phyloP scores from a whole-genome alignment of 2,797 vertebrate species.

The Neosilurus hyrtlii region DNA sequence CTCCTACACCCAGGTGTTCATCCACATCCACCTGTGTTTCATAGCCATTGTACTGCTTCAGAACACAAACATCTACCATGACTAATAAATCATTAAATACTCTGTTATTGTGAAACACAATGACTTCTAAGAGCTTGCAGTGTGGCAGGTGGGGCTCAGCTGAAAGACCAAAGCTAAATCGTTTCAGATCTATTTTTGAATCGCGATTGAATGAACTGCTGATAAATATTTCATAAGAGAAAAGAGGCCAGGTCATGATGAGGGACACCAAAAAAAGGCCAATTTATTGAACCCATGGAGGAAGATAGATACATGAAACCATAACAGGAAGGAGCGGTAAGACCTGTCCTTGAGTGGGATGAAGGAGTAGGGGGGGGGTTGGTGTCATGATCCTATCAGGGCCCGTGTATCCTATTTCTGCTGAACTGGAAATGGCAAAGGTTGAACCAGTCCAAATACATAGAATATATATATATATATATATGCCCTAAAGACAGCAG shows the following conservation, averaged over 20 bases:
- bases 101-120: conserved; percentile 58
- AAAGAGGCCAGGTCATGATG: conserved; percentile 55
- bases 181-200: conserved; percentile 58
- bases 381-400: conserved; percentile 55
- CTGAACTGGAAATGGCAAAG: conserved; percentile 55
- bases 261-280: conserved; percentile 52
- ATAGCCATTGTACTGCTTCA: conserved; percentile 19
- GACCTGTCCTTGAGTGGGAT: conserved; percentile 55
- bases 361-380: not conserved
- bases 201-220: conserved; percentile 60
- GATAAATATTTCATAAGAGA: conserved; percentile 61
- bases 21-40: conserved; percentile 27
- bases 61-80: conserved; percentile 24
- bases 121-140: conserved; percentile 38
- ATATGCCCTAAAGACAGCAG: conserved; percentile 32
- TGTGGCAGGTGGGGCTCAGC: conserved; percentile 44
- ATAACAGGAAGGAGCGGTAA: conserved; percentile 55
- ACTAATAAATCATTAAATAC: conserved; percentile 56
- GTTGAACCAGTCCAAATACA: conserved; percentile 50
- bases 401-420: conserved; percentile 55
- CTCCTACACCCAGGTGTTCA: conserved; percentile 39
- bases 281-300: conserved; percentile 56
- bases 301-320: conserved; percentile 59
- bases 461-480: conserved; percentile 39
- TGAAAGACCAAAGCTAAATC: conserved; percentile 47